Percentiles rank a stretch among this genome's conserved stretches.
Conservation (phyloP, 2,113 vertebrate genomes). For the Caloenas nicobarica region DNA sequence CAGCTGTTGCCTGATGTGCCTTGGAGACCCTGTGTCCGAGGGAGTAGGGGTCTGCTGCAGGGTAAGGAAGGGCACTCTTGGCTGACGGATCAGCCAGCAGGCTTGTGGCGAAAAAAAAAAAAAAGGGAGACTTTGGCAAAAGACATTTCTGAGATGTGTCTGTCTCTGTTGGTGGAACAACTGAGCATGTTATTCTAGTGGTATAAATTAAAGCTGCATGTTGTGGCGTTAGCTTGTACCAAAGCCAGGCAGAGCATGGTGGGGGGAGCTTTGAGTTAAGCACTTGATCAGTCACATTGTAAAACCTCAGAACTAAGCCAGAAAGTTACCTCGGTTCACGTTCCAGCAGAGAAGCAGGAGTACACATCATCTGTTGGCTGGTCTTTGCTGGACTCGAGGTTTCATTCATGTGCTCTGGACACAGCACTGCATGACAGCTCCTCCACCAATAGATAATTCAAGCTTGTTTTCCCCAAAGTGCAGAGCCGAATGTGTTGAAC, state of each 20-base stretch:
- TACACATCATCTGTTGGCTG: not conserved
- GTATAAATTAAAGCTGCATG: not conserved
- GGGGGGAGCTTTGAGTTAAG: not conserved
- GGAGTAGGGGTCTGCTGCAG: not conserved
- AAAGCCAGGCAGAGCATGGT: not conserved
- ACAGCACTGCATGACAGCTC: not conserved
- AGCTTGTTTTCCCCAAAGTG: not conserved
- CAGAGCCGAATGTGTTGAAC: not conserved
- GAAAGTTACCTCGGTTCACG: not conserved
- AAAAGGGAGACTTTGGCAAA: not conserved
- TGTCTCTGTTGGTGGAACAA: not conserved
- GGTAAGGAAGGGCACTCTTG: not conserved
- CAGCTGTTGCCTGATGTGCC: not conserved
- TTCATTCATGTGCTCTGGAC: constrained; percentile 1
- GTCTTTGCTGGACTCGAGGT: not conserved
- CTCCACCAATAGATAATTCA: not conserved
- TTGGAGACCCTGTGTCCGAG: not conserved
- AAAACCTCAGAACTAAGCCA: not conserved
- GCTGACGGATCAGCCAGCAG: rapidly evolving
- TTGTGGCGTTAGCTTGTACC: not conserved
- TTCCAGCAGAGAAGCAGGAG: not conserved
- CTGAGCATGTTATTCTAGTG: not conserved
- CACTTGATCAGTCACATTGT: not conserved
- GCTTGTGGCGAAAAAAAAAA: not conserved
- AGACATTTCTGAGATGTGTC: not conserved